Evolutionary conservation across 1,140 invertebrate species (phyloP).

Genomic region (Monomorium pharaonis): DNA sequence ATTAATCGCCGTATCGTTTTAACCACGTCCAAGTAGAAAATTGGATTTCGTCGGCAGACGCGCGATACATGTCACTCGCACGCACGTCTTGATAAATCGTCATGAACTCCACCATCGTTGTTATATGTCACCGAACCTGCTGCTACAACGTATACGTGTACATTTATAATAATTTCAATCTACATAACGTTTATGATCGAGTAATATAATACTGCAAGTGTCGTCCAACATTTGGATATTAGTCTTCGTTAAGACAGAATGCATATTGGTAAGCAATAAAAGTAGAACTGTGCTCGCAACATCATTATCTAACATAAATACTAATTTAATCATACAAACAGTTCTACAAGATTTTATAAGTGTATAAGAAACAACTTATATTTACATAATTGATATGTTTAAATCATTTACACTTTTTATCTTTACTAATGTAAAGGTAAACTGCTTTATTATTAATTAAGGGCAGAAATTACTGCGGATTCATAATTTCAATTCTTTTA

Average conservation of each 20-base stretch:
- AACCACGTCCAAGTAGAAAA: constrained; percentile 63
- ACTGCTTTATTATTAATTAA: constrained; percentile 18
- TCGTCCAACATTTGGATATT: background rate
- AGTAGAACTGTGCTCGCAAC: background rate
- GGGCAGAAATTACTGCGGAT: no score
- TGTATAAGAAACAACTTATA: background rate
- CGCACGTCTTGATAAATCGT: constrained; percentile 60
- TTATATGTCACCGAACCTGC: constrained; percentile 31
- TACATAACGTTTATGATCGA: constrained; percentile 3
- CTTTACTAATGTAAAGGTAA: background rate
- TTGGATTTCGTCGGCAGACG: constrained; percentile 43
- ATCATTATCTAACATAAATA: background rate
- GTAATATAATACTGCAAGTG: background rate
- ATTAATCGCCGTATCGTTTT: constrained; percentile 62
- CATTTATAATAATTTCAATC: constrained; percentile 54
- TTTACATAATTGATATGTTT: background rate
- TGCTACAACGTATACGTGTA: constrained; percentile 2
- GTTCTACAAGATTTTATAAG: background rate
- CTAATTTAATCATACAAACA: background rate
- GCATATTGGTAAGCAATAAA: background rate
- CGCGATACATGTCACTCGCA: constrained; percentile 41
- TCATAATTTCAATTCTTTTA: no score
- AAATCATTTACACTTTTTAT: background rate
- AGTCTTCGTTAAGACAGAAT: background rate
- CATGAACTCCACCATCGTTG: constrained; percentile 38